Base-by-base conservation (phyloP, 2,888 invertebrate species). In the Drosophila anomalata region DNA sequence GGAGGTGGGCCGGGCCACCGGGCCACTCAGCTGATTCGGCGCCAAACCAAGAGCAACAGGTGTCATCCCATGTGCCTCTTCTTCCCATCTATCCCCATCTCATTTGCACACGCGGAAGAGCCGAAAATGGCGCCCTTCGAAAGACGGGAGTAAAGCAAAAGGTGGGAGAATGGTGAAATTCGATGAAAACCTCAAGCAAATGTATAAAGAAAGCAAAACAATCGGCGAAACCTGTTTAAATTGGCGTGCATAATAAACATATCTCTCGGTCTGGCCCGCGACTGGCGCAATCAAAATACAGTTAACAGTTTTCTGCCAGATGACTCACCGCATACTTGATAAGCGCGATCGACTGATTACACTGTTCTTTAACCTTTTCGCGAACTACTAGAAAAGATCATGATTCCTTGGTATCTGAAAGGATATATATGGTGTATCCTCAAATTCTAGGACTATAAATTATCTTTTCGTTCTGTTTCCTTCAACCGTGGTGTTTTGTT, bases 261-360 rank as follows among this genome's bases (percentile, higher is more conserved):
- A 71, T 68, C 48, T 66, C 12, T 3, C 14, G 7, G 12, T 24
- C 48, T 41, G 50, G 29, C 51, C 20, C n/a, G 33, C 26, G 33
- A n/a, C 58, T 41, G 24, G 41, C 11, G n/a, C 51, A 66, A 66
- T 66, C 52, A 63, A 51, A 63, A 63, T 46, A 44, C 44, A 33
- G 46, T 51, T 71, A 46, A 58, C 39, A 36, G 33, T 53, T 53
- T 73, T 58, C 46, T 51, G 59, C 36, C 46, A 56, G 36, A 75
- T 87, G 82, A 82, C 87, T 82, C 82, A 82, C 85, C 79, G 74
- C 68, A 47, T 68, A 53, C 59, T 73, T 85, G 79, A 87, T 78
- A 80, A 80, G 62, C 17, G 46, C 53, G 29, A 9, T 36, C 66
- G 6, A 39, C 63, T 29, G 63, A 65, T 66, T 52, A 47, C 11